phyloP scores from a whole-genome alignment of 2,797 vertebrate species.

The Pogoniulus pusillus region DNA sequence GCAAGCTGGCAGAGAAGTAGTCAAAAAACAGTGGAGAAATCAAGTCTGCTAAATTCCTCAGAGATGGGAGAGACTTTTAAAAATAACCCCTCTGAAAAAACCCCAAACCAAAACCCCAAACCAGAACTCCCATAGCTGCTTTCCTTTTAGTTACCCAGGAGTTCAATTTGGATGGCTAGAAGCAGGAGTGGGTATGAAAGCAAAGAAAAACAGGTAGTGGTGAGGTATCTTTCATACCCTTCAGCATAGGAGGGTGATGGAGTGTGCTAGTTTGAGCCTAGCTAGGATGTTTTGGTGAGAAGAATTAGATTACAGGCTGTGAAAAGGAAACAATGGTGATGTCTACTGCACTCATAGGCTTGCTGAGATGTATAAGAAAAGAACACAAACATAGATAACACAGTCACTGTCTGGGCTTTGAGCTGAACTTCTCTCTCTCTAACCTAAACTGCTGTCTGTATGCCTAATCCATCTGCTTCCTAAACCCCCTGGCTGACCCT shows the following conservation, averaged over 20 bases:
- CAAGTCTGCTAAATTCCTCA: neutral
- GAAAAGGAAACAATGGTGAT: no score
- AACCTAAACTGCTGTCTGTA: no score
- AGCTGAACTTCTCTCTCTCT: no score
- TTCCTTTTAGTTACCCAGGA: neutral
- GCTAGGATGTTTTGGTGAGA: no score
- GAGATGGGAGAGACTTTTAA: neutral
- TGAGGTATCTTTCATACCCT: neutral
- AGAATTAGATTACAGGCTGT: no score
- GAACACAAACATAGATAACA: no score
- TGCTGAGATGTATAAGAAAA: no score
- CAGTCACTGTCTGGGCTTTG: no score
- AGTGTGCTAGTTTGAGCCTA: no score
- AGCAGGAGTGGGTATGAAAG: neutral
- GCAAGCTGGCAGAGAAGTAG: neutral
- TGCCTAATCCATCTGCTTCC: no score
- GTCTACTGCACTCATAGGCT: no score
- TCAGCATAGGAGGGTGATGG: neutral
- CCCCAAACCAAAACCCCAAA: neutral
- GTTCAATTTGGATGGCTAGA: neutral
- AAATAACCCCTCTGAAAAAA: neutral
- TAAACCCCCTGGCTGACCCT: no score
- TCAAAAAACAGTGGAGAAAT: constrained; percentile 8
- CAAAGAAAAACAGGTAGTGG: neutral
- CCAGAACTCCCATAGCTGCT: rapidly evolving